These are phyloP conservation scores for Eupeodes corollae DNA, from an alignment of 1,140 invertebrate genomes.

Conservation along the genomic window DNA sequence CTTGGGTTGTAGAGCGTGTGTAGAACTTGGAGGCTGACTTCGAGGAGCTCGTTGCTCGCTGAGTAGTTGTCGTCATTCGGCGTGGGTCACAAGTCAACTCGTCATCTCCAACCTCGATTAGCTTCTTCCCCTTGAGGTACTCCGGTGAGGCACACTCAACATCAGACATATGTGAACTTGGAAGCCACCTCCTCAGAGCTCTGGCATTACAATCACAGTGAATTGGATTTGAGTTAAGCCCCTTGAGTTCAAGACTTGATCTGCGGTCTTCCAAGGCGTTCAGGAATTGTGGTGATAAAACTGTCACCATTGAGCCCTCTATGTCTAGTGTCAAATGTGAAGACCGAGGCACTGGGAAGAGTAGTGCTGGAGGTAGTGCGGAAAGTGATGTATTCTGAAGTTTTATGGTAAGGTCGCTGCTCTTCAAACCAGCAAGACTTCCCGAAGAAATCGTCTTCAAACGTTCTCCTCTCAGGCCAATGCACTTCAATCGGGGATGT, in stretches of 20 bases:
- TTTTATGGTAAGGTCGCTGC: constrained; percentile 53
- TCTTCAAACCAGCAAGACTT: constrained; percentile 68
- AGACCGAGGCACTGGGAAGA: constrained; percentile 81
- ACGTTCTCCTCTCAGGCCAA: constrained; percentile 62
- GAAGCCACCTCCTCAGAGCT: constrained; percentile 65
- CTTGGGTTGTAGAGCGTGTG: constrained; percentile 47
- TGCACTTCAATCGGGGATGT: constrained; percentile 62
- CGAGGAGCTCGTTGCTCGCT: constrained; percentile 21
- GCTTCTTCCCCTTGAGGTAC: constrained; percentile 50
- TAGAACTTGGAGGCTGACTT: constrained; percentile 25
- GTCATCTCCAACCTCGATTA: constrained; percentile 65
- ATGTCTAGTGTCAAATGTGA: constrained; percentile 67
- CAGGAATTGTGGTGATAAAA: constrained; percentile 62
- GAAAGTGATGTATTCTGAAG: constrained; percentile 69
- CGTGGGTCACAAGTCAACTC: constrained; percentile 63
- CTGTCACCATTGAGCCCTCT: constrained; percentile 61
- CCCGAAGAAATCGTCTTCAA: constrained; percentile 69
- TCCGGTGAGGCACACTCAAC: constrained; percentile 56
- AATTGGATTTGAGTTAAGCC: constrained; percentile 65
- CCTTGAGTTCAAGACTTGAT: constrained; percentile 57
- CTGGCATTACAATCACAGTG: constrained; percentile 74
- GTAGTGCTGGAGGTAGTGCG: constrained; percentile 61
- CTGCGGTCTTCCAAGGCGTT: constrained; percentile 67
- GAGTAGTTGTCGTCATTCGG: constrained; percentile 43
- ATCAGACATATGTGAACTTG: constrained; percentile 45